Evolutionary conservation across 2,888 invertebrate genomes (phyloP), one percentile per base, ranked within the genome.

Genomic region (Rhorus exstirpatorius): DNA sequence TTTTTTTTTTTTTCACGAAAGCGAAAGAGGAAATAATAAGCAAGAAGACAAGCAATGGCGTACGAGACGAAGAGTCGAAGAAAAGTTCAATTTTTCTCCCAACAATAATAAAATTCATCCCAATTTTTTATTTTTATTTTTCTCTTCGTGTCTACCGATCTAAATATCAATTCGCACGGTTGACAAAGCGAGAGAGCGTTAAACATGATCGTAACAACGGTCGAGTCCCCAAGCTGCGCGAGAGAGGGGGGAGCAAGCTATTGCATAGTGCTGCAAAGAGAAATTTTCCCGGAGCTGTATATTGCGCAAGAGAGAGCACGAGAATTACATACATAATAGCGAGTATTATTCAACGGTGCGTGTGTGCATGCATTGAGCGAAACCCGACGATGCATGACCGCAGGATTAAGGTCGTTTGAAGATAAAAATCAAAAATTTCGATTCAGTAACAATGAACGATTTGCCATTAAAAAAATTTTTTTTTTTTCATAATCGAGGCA

Each of bases 191-290:
- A 51, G 21, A 49, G 67, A n/a, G n/a, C n/a, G 17, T 14, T 1
- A 17, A 1, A 8, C 46, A 6, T 46, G 17, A 46, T 46, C 46
- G 17, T 17, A 17, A 46, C 46, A 4, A 46, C 14, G 3, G 1
- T 46, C 3, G 46, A 38, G 19, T 61, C 38, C 12, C 35, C 19
- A 61, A n/a, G 21, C 12, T 8, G 53, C 17, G n/a, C 12, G 10
- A 26, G 14, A 8, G 10, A 19, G 35, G 3, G 44, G 55, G 21
- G 53, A 44, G 51, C 46, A 53, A 68, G 46, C n/a, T 77, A 85
- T 87, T 86, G 70, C 86, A 86, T 83, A 74, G 86, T n/a, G n/a
- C n/a, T 79, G 86, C 85, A 89, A 89, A 89, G 89, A 88, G 89
- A 89, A 89, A 89, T 88, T 89, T 88, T 84, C 87, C 41, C 87